Conservation (phyloP, 1,140 invertebrate genomes). For the Cotesia chilonis region DNA sequence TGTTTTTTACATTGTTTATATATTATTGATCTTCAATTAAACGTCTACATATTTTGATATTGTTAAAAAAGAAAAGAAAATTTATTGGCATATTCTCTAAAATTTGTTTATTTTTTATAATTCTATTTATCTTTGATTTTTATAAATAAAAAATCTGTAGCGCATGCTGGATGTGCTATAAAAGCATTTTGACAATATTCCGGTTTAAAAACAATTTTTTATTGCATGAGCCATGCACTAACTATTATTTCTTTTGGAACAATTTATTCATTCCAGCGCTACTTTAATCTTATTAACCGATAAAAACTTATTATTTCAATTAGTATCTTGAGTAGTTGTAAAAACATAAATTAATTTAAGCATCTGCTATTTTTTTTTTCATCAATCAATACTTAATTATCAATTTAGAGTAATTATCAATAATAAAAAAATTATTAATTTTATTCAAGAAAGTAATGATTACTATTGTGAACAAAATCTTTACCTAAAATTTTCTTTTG, state of each 20-base stretch:
- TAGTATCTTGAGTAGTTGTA: background rate
- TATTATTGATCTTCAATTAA: no score
- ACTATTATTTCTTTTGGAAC: constrained; percentile 43
- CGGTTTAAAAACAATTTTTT: constrained; percentile 45
- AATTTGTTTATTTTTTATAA: constrained; percentile 27
- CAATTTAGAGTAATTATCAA: no score
- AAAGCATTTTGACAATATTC: constrained; percentile 53
- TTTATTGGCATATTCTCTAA: background rate
- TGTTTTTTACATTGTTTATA: no score
- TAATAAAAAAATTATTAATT: no score
- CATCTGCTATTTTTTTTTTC: no score
- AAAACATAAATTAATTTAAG: no score
- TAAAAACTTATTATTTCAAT: constrained; percentile 20
- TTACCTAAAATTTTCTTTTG: no score
- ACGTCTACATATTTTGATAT: background rate
- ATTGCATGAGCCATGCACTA: constrained; percentile 63
- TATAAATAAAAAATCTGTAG: constrained; percentile 48
- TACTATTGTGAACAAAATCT: no score
- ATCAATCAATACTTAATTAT: no score
- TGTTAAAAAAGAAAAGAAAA: constrained; percentile 14
- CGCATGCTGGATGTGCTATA: constrained; percentile 57
- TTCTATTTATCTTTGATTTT: constrained; percentile 34
- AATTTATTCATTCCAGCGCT: constrained; percentile 32
- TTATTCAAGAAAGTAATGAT: no score
- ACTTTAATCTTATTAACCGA: constrained; percentile 31